A percentile compares a stretch with the other conserved stretches of the same genome.
phyloP scores from a whole-genome alignment of 1,140 invertebrate genomes.

The Euwallacea similis region DNA sequence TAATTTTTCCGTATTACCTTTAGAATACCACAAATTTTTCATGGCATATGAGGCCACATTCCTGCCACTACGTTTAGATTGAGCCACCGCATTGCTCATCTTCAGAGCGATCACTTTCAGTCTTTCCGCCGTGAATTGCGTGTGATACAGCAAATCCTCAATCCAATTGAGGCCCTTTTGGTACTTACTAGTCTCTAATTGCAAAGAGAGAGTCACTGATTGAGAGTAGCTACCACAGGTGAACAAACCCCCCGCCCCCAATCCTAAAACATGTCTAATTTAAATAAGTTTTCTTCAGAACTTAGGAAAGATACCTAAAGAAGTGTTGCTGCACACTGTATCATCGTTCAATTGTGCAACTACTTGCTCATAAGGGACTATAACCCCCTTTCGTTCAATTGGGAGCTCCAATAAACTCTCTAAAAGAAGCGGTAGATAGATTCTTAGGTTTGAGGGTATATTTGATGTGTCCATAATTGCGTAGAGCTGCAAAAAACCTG shows the following conservation, averaged over 20 bases:
- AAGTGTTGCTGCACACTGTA: conserved; percentile 61
- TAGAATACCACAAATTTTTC: conserved; percentile 63
- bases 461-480: conserved; percentile 71
- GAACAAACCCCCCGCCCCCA: conserved; percentile 38
- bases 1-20: conserved; percentile 55
- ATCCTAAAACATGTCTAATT: conserved; percentile 30
- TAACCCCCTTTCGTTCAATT: conserved; percentile 59
- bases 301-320: conserved; percentile 58
- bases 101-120: conserved; percentile 76
- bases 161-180: conserved; percentile 75
- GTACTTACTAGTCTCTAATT: conserved; percentile 75
- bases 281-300: background rate
- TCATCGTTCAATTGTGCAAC: conserved; percentile 76
- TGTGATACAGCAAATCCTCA: conserved; percentile 72
- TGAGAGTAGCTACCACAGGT: conserved; percentile 64
- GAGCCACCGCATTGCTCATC: conserved; percentile 74
- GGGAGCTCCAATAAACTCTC: conserved; percentile 72
- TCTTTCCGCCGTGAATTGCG: conserved; percentile 71
- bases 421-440: conserved; percentile 72
- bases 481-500: conserved; percentile 59
- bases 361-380: conserved; percentile 71
- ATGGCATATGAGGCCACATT: conserved; percentile 64
- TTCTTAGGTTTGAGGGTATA: conserved; percentile 62
- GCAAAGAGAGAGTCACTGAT: conserved; percentile 60
- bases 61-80: conserved; percentile 67